These are phyloP conservation scores for Forbesichthys papilliferus DNA, from an alignment of 2,113 vertebrate genomes.

Conservation along the genomic window DNA sequence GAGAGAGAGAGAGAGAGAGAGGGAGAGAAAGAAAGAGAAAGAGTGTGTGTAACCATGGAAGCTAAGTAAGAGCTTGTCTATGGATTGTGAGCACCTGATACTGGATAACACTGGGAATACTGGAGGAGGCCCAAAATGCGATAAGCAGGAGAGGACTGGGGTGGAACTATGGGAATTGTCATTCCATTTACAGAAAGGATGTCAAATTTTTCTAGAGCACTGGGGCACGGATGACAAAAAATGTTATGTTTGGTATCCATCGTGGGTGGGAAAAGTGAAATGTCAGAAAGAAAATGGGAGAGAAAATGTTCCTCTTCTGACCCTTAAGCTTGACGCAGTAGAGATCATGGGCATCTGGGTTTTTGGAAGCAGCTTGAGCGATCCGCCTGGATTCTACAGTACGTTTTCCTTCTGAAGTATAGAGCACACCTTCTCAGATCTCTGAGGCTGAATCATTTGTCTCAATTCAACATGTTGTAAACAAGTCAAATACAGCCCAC, in stretches of 20 bases:
- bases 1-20: background rate
- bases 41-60: constrained; percentile 5
- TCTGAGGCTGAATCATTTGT: constrained; percentile 39
- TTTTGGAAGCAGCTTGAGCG: constrained; percentile 53
- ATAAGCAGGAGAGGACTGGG: constrained; percentile 30
- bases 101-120: constrained; percentile 31
- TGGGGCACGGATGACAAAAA: constrained; percentile 47
- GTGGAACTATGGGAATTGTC: constrained; percentile 59
- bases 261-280: constrained; percentile 19
- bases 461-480: constrained; percentile 44
- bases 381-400: constrained; percentile 40
- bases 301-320: constrained; percentile 60
- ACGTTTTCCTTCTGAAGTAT: constrained; percentile 64
- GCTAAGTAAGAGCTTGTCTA: constrained; percentile 29
- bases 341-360: constrained; percentile 32
- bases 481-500: constrained; percentile 44
- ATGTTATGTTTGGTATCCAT: constrained; percentile 17
- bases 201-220: constrained; percentile 49
- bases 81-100: constrained; percentile 46
- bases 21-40: background rate
- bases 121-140: constrained; percentile 41
- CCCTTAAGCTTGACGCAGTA: constrained; percentile 33
- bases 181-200: constrained; percentile 47
- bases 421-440: constrained; percentile 56
- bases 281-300: constrained; percentile 20